Base-by-base conservation (phyloP, 1,140 invertebrate genomes). In the Parapsyche elsis region DNA sequence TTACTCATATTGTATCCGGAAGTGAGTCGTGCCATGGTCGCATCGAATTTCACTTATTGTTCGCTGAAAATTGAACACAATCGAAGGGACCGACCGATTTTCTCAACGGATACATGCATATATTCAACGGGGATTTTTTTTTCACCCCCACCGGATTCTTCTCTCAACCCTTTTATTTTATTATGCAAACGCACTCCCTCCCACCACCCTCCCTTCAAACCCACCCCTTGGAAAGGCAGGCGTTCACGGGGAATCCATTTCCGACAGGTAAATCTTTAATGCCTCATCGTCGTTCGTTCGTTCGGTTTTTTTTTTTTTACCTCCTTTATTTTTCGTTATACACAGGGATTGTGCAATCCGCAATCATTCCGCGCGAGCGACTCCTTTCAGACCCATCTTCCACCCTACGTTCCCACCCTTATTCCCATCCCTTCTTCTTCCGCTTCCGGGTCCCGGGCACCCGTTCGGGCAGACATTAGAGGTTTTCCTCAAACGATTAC, bases 181-280 rank as follows among this genome's bases (percentile, higher is more conserved):
- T 71, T 71, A 71, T 71, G 70, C 70, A 71, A 71, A 71, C 70
- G 23, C 38, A 19, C 64, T 26, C 24, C 64, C n/a, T 4, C 23
- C 64, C 10, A 4, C 4, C 7, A 1, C 30, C 1, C 30, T 7
- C 30, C 30, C 12, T 53, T 14, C 10, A 53, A 12, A 53, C 10
- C 49, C 12, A 53, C 49, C 49, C 10, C 49, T 14, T 53, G 4
- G 2, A 38, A 4, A 10, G 10, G 49, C 49, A 53, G 12, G 49
- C 49, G 16, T 53, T 53, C 49, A 53, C 49, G 12, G 49, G 16
- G 70, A 71, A 71, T 71, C 70, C 70, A 71, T 71, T 71, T 71
- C 70, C 70, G 70, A 71, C 70, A 71, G 70, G 70, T 71, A 71
- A 71, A 71, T 71, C 70, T 71, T 71, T 71, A 71, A 71, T 71